Evolutionary conservation across 2,797 vertebrate genomes (phyloP).

Genomic region (Molossus molossus): DNA sequence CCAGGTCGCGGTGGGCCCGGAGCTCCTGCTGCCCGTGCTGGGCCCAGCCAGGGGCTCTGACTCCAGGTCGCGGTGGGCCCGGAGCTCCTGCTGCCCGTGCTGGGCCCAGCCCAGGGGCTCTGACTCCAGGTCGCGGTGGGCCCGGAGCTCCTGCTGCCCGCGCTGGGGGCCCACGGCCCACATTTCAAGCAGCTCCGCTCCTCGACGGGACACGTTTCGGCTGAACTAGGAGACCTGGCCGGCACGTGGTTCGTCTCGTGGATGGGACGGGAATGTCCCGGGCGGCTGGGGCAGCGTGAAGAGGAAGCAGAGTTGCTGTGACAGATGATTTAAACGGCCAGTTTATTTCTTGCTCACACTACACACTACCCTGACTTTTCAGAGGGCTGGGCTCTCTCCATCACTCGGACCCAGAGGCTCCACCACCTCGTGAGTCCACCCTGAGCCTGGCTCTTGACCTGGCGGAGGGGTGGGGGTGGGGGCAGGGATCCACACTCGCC

Average conservation of each 20-base stretch:
- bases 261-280: neutral
- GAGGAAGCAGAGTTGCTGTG: accelerated
- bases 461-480: too few relatives aligned
- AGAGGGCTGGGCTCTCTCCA: neutral
- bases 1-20: too few relatives aligned
- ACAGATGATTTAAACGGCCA: too few relatives aligned
- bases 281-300: neutral
- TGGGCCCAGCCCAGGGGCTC: too few relatives aligned
- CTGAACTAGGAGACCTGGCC: neutral
- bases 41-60: neutral
- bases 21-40: too few relatives aligned
- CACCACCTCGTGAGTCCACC: neutral
- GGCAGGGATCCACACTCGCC: neutral
- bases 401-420: neutral
- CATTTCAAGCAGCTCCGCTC: neutral
- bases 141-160: too few relatives aligned
- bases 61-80: neutral
- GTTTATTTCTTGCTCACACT: neutral
- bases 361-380: neutral
- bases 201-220: neutral
- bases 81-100: neutral
- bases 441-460: too few relatives aligned
- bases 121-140: too few relatives aligned
- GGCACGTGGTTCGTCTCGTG: accelerated
- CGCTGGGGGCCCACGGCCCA: too few relatives aligned